Evolutionary conservation across 2,888 invertebrate genomes (phyloP).

Genomic region (Oscheius onirici): DNA sequence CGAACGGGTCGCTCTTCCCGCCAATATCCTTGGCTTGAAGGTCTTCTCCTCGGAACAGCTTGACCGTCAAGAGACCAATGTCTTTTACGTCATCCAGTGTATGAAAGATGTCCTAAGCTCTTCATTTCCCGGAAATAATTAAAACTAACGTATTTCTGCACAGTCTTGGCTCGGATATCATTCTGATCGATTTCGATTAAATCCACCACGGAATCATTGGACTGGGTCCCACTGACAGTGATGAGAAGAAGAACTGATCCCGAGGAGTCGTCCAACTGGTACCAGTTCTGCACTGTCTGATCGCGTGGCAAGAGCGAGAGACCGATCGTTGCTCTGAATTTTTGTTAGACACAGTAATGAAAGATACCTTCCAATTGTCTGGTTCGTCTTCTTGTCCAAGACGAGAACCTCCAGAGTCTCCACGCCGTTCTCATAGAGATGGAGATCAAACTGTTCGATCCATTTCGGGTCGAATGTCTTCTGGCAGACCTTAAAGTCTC

Average conservation of each 20-base stretch:
- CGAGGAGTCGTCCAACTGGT: slow-evolving; percentile 81
- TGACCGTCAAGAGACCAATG: slow-evolving; percentile 92
- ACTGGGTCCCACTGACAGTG: slow-evolving; percentile 93
- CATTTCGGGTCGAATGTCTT: slow-evolving; percentile 88
- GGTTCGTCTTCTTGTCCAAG: slow-evolving; percentile 87
- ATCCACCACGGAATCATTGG: slow-evolving; percentile 92
- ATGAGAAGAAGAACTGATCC: slow-evolving; percentile 82
- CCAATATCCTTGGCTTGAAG: slow-evolving; percentile 93
- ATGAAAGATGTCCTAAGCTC: slow-evolving; percentile 78
- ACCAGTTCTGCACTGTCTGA: slow-evolving; percentile 88
- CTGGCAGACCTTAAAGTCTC: slow-evolving; percentile 75
- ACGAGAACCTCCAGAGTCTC: slow-evolving; percentile 90
- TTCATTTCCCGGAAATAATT: neutral
- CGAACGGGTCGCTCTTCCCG: slow-evolving; percentile 94
- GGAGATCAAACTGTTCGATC: slow-evolving; percentile 96
- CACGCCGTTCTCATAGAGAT: slow-evolving; percentile 91
- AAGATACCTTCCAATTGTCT: slow-evolving; percentile 83
- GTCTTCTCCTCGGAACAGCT: slow-evolving; percentile 85
- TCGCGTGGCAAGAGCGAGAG: slow-evolving; percentile 86
- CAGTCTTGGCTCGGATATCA: slow-evolving; percentile 46
- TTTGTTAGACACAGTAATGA: neutral
- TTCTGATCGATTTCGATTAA: slow-evolving; percentile 76
- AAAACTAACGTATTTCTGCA: slow-evolving; percentile 44
- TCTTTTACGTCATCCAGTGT: slow-evolving; percentile 83
- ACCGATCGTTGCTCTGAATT: slow-evolving; percentile 84